Percentiles rank a stretch among this genome's conserved stretches.
Conservation (phyloP, 1,140 invertebrate genomes). For the Sesamia nonagrioides region DNA sequence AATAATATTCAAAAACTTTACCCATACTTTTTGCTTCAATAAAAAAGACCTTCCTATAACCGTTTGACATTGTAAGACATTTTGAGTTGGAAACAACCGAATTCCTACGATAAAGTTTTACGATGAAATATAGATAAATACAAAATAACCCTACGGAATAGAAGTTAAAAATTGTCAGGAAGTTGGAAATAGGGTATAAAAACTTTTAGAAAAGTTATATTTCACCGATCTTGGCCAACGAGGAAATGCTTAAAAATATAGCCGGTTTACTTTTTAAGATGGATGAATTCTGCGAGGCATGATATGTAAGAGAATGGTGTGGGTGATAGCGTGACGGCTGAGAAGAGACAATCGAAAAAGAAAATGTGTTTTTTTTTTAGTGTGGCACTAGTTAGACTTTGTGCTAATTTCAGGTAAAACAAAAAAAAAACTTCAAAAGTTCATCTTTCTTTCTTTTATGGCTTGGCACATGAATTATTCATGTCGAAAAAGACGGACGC, state of each 20-base stretch:
- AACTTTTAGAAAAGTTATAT: not conserved
- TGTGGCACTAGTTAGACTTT: too few species aligned
- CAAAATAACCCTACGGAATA: not conserved
- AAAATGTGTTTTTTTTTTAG: too few species aligned
- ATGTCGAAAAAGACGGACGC: too few species aligned
- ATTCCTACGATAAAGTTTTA: constrained; percentile 25
- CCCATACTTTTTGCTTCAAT: constrained; percentile 30
- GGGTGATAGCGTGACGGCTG: too few species aligned
- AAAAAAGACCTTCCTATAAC: constrained; percentile 17
- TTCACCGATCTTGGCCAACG: not conserved
- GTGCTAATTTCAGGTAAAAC: too few species aligned
- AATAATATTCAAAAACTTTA: constrained; percentile 10
- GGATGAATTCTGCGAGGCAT: too few species aligned
- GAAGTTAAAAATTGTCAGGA: not conserved
- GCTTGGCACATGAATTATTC: too few species aligned
- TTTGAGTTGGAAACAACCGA: constrained; percentile 17
- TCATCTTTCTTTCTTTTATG: too few species aligned
- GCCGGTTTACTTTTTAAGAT: too few species aligned
- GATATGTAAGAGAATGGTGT: too few species aligned
- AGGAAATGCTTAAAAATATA: not conserved
- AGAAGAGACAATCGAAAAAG: too few species aligned
- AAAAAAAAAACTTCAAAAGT: too few species aligned
- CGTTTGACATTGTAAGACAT: constrained; percentile 24
- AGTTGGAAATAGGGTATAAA: not conserved
- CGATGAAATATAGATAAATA: constrained; percentile 34